Evolutionary conservation across 1,140 invertebrate species (phyloP).

Genomic region (Heliconius himera): DNA sequence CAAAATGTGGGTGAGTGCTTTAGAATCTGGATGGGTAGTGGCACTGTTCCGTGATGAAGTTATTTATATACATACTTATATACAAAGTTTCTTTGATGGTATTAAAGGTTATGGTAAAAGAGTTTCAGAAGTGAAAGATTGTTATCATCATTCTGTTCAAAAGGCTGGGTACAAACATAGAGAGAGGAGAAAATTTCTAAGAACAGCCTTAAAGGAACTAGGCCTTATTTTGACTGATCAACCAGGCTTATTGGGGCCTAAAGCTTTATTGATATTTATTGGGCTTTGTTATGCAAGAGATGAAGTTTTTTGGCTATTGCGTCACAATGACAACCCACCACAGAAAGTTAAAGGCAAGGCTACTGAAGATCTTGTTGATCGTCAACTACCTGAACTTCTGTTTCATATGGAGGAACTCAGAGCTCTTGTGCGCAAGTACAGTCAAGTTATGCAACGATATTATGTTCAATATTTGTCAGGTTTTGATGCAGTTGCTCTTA

Average conservation of each 20-base stretch:
- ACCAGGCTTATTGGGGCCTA: conserved; percentile 97
- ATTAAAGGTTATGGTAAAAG: conserved; percentile 97
- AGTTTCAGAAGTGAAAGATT: conserved; percentile 96
- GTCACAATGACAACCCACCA: conserved; percentile 97
- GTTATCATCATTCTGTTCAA: conserved; percentile 93
- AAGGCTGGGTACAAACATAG: conserved; percentile 95
- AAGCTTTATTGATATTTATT: conserved; percentile 98
- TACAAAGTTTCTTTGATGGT: conserved; percentile 96
- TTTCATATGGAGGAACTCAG: conserved; percentile 99
- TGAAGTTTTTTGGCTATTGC: conserved; percentile 97
- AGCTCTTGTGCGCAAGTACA: conserved; percentile 95
- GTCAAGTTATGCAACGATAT: conserved; percentile 98
- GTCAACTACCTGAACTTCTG: conserved; percentile 97
- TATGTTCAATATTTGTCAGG: conserved; percentile 98
- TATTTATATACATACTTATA: conserved; percentile 96
- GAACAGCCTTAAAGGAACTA: conserved; percentile 97
- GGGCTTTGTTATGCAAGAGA: conserved; percentile 96
- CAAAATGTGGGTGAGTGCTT: conserved; percentile 94
- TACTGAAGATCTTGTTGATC: conserved; percentile 94
- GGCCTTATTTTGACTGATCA: conserved; percentile 98
- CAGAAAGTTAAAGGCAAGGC: conserved; percentile 92
- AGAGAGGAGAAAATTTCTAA: conserved; percentile 97
- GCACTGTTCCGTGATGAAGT: conserved; percentile 98
- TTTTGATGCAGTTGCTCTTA: conserved; percentile 96
- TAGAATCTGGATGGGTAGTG: conserved; percentile 97